These are phyloP conservation scores for Enoplosus armatus DNA, from an alignment of 2,797 vertebrate species.

Conservation along the genomic window DNA sequence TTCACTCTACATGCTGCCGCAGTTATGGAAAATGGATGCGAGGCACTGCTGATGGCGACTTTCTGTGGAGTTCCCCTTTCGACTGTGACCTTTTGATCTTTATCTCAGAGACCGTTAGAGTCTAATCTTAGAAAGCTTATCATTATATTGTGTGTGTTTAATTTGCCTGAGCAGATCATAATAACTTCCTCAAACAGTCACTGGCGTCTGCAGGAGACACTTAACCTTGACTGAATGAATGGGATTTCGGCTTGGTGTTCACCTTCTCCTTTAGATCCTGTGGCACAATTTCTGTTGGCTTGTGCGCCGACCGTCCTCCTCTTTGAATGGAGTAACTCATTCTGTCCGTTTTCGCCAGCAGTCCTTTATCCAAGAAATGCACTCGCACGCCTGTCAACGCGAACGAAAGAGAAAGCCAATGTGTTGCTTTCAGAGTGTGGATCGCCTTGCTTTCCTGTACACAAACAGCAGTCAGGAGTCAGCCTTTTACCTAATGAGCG, in stretches of 20 bases:
- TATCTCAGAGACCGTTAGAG: constrained; percentile 23
- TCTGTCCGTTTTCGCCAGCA: not conserved
- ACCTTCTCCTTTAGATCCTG: not conserved
- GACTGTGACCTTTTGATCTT: constrained; percentile 33
- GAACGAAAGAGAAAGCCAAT: constrained; percentile 20
- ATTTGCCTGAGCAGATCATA: not conserved
- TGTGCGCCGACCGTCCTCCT: not conserved
- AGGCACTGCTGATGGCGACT: constrained; percentile 23
- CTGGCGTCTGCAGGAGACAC: not conserved
- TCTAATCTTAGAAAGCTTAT: constrained; percentile 22
- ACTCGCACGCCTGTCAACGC: constrained; percentile 20
- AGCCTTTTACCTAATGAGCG: constrained; percentile 72
- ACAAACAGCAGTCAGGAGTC: constrained; percentile 56
- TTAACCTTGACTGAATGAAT: constrained; percentile 19
- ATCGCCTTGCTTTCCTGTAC: constrained; percentile 22
- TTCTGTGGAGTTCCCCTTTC: constrained; percentile 7
- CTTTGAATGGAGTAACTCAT: not conserved
- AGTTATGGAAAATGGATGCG: too few relatives aligned
- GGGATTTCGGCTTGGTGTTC: not conserved
- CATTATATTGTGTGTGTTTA: constrained; percentile 32
- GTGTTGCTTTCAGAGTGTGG: constrained; percentile 22
- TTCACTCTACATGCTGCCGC: not conserved
- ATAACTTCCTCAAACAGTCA: constrained; percentile 18
- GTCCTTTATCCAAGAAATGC: not conserved
- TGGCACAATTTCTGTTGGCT: not conserved